phyloP scores from a whole-genome alignment of 2,888 invertebrate species.

The Polyommatus icarus region DNA sequence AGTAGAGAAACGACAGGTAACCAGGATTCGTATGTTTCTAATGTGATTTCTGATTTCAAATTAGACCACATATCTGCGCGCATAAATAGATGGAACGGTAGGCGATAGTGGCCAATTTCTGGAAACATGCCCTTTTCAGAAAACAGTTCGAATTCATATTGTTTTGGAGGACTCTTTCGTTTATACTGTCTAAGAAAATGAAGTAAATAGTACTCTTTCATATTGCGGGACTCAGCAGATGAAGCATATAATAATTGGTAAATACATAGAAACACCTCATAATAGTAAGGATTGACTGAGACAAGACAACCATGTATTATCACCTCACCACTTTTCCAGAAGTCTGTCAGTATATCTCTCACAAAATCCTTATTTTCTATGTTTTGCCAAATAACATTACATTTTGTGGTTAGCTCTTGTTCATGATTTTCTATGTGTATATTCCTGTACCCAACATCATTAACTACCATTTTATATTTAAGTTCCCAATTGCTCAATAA shows the following conservation, averaged over 20 bases:
- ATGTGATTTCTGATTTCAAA: conserved; percentile 74
- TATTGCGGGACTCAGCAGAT: conserved; percentile 53
- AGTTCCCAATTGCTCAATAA: conserved; percentile 67
- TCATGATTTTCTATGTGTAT: conserved; percentile 58
- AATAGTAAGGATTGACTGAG: conserved; percentile 73
- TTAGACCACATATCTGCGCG: conserved; percentile 76
- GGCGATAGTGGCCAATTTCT: conserved; percentile 71
- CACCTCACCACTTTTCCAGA: conserved; percentile 76
- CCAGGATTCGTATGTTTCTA: conserved; percentile 75
- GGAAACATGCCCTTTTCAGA: conserved; percentile 76
- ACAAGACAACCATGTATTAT: conserved; percentile 67
- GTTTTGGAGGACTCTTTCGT: conserved; percentile 68
- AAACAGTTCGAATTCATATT: conserved; percentile 74
- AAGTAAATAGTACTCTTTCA: conserved; percentile 68
- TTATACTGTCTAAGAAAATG: conserved; percentile 70
- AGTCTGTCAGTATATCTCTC: conserved; percentile 65
- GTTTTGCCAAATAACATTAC: conserved; percentile 66
- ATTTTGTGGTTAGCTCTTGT: conserved; percentile 54
- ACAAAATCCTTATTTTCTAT: conserved; percentile 65
- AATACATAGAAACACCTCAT: conserved; percentile 72
- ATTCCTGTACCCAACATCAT: conserved; percentile 58
- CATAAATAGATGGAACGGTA: conserved; percentile 75
- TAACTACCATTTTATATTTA: conserved; percentile 59
- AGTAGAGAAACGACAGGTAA: conserved; percentile 66
- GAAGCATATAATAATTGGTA: conserved; percentile 61